A percentile compares a stretch with the other conserved stretches of the same genome.
Evolutionary conservation across 30 jellyfish, hydroid and myxozoan species (phyloP).

Genomic region (Sanderia malayensis): DNA sequence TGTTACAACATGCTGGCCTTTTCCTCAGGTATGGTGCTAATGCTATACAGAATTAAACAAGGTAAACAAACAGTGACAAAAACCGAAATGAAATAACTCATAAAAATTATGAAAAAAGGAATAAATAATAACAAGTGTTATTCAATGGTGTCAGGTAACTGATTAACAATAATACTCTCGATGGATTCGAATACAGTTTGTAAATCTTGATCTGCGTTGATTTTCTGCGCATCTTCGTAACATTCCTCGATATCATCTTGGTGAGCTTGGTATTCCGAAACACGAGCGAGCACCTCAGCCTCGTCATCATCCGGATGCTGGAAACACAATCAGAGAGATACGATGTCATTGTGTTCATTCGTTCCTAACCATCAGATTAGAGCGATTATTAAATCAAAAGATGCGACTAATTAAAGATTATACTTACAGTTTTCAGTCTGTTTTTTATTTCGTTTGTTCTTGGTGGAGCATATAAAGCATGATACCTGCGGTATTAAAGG

Average conservation of each 20-base stretch:
- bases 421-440: constrained; percentile 75
- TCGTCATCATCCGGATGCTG: constrained; percentile 97
- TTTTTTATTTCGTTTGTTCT: constrained; percentile 61
- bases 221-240: constrained; percentile 58
- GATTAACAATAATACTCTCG: constrained; percentile 85
- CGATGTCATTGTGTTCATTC: not conserved
- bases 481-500: too few relatives aligned
- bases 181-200: constrained; percentile 94
- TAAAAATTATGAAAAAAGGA: too few relatives aligned
- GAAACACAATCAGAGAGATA: not conserved
- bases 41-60: too few relatives aligned
- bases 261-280: constrained; percentile 69
- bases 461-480: constrained; percentile 93
- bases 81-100: too few relatives aligned
- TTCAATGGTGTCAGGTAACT: constrained; percentile 58
- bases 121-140: not conserved
- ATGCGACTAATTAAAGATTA: not conserved
- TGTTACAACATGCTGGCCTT: too few relatives aligned
- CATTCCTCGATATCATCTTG: constrained; percentile 76
- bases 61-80: too few relatives aligned
- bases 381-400: not conserved
- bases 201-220: constrained; percentile 93
- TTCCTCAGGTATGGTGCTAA: too few relatives aligned
- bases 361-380: not conserved
- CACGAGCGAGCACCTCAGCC: constrained; percentile 56